Evolutionary conservation across 2,797 vertebrate species (phyloP), one percentile per base, ranked within the genome.

Genomic region (Ataeniobius toweri): DNA sequence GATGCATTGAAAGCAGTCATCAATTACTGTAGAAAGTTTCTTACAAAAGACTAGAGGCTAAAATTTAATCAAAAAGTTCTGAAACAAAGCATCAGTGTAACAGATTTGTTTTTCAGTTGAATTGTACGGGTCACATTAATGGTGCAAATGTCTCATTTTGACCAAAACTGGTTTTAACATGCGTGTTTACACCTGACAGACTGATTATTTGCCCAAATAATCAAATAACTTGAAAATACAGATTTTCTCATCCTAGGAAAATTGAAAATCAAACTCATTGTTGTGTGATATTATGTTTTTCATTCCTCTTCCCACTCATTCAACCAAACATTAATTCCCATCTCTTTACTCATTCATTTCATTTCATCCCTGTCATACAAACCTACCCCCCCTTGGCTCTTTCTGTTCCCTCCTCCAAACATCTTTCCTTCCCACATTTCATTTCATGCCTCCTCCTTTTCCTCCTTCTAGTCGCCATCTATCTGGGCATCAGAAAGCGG

Each of bases 401-500:
- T 13, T 58, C 31, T 53, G 18, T 18, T n/a, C 18, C 6, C 2
- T 6, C 67, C 0, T 65, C 36, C 14, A 16, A 39, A 31, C 50
- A 18, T 24, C 22, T 48, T 41, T 28, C 2, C 46, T 16, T 0
- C 53, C 13, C n/a, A n/a, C 28, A 24, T 63, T 65, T 69, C 20
- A 58, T n/a, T 18, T 55, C 24, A 4, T n/a, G 31, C 39, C 22
- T 22, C 68, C 0, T 41, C 59, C 48, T 20, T 18, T 12, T 76
- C 76, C 13, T 28, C 55, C 0, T 48, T 4, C 1, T 89, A 98
- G 97, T 98, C 94, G 97, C 97, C 95, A 97, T 98, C 91, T 98
- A 98, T 94, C 96, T 98, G 96, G 97, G 97, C 92, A 98, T 98
- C 96, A 97, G 95, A 93, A 96, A 96, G 95, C 97, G 96, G 88